Base-by-base conservation (phyloP, 2,888 invertebrate species). In the Athalia cordata region DNA sequence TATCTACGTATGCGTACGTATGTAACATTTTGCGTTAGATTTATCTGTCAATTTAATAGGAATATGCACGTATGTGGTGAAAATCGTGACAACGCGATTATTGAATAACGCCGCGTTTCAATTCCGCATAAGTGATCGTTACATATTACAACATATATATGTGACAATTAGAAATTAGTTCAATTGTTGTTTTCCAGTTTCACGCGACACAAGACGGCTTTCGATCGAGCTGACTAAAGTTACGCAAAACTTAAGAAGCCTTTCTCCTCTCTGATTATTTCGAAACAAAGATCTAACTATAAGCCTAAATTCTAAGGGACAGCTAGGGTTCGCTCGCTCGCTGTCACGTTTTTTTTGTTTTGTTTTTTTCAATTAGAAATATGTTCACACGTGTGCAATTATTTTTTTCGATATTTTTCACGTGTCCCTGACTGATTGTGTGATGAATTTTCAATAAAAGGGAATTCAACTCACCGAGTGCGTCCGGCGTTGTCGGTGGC, bases 401-500 rank as follows among this genome's bases (percentile, higher is more conserved):
- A 29, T 29, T 29, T 29, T 29, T 29, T 29, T 29, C 29, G 29
- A 29, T 7, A n/a, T 55, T n/a, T 9, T 6, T 55, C 55, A 55
- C 55, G 55, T 55, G 55, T 7, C n/a, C 55, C 11, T 11, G 55
- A 55, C 9, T 11, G n/a, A 55, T 55, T 11, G 9, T 11, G 6
- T 9, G n/a, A 4, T 4, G 6, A 55, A 29, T 62, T 62, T 13
- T 13, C 45, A n/a, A 43, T n/a, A 45, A 59, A 11, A 70, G 50
- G 29, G 13, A 47, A 45, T 43, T 43, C 29, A 81, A 89, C 90
- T 90, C 85, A 90, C 90, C 90, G 81, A 90, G 87, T 80, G 89
- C 86, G 82, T 90, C 90, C 80, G 88, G 89, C 83, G 90, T 89
- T 85, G 89, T 90, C 83, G 90, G 88, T 82, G 90, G 89, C 84